These are phyloP conservation scores for Hymenopus coronatus DNA, from an alignment of 2,888 invertebrate genomes.

Conservation along the genomic window DNA sequence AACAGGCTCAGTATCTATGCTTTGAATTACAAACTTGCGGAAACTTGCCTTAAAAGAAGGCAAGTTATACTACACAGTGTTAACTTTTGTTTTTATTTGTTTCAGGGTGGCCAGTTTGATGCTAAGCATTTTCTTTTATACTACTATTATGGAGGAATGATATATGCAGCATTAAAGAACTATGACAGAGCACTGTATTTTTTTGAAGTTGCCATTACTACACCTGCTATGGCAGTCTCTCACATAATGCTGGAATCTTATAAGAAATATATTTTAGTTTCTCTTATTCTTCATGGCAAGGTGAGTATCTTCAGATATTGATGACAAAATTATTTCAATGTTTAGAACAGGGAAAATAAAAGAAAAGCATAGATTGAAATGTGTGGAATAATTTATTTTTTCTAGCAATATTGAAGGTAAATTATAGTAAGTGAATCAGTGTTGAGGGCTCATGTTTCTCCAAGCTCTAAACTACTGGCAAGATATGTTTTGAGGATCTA, in stretches of 20 bases:
- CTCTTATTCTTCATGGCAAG: conserved; percentile 88
- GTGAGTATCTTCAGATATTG: conserved; percentile 48
- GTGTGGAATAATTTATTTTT: too few species aligned
- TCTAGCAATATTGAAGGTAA: too few species aligned
- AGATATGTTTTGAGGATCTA: too few species aligned
- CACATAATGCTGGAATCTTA: conserved; percentile 97
- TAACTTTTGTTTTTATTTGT: conserved; percentile 38
- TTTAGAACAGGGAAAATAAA: too few species aligned
- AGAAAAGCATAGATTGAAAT: too few species aligned
- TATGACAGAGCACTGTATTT: conserved; percentile 91
- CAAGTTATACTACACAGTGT: too few species aligned
- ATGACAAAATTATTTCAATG: neutral
- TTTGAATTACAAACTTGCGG: too few species aligned
- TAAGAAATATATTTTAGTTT: conserved; percentile 92
- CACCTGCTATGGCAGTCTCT: conserved; percentile 91
- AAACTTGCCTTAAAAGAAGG: too few species aligned
- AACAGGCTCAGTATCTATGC: too few species aligned
- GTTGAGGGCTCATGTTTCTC: too few species aligned
- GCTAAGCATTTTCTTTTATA: conserved; percentile 88
- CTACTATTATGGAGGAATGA: conserved; percentile 98
- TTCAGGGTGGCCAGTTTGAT: conserved; percentile 74
- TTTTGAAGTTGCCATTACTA: conserved; percentile 93
- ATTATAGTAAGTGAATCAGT: too few species aligned
- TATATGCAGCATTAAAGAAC: conserved; percentile 90
- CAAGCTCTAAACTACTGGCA: too few species aligned